These are phyloP conservation scores for Sycobia sp. DNA, from an alignment of 1,140 invertebrate genomes.

Conservation along the genomic window DNA sequence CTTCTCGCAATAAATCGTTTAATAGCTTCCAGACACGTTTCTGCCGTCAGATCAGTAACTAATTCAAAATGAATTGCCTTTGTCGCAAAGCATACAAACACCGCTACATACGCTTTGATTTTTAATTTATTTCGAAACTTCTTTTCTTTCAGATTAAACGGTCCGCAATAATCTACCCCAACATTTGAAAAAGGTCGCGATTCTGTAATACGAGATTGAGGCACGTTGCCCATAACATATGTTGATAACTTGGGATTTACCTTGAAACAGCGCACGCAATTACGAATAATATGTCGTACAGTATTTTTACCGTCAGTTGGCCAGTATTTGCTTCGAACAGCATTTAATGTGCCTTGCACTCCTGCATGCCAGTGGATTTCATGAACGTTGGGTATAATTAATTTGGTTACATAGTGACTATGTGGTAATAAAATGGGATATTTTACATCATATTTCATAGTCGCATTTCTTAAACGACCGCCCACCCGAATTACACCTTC, in stretches of 20 bases:
- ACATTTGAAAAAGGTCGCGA: constrained; percentile 1
- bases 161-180: constrained; percentile 10
- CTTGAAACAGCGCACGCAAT: background rate
- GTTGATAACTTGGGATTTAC: background rate
- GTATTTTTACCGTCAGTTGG: constrained; percentile 16
- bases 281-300: constrained; percentile 1
- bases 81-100: background rate
- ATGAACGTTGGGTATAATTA: constrained; percentile 42
- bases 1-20: background rate
- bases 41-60: background rate
- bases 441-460: background rate
- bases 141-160: background rate
- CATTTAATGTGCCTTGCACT: constrained; percentile 29
- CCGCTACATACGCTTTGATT: background rate
- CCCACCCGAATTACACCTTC: background rate
- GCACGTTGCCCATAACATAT: constrained; percentile 15
- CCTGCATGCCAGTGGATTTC: constrained; percentile 45
- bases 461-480: background rate
- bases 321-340: constrained; percentile 32
- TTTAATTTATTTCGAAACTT: background rate
- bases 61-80: background rate
- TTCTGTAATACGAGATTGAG: background rate
- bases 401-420: constrained; percentile 27
- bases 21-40: background rate
- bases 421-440: constrained; percentile 43